Evolutionary conservation across 1,140 invertebrate species (phyloP).

Genomic region (Bombus impatiens): DNA sequence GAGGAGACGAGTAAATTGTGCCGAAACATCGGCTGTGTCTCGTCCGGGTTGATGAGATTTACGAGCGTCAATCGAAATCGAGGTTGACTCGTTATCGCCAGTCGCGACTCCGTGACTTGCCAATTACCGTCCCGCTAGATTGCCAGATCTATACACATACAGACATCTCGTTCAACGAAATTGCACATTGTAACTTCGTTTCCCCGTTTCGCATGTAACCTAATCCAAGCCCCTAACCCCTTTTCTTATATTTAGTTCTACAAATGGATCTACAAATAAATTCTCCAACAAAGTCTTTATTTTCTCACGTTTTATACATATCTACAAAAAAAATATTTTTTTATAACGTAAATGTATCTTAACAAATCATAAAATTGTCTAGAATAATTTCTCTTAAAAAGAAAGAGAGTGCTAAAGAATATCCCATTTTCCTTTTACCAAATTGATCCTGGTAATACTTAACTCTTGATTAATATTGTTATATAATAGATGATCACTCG

Average conservation of each 20-base stretch:
- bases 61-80: conserved; percentile 44
- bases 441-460: too few species aligned
- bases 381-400: too few species aligned
- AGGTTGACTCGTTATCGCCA: conserved; percentile 45
- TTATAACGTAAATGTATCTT: too few species aligned
- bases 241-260: neutral
- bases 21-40: conserved; percentile 34
- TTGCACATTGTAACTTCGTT: conserved; percentile 26
- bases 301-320: too few species aligned
- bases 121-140: conserved; percentile 45
- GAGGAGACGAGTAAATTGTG: conserved; percentile 37
- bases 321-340: too few species aligned
- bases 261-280: neutral
- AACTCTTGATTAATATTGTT: too few species aligned
- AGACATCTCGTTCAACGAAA: conserved; percentile 5
- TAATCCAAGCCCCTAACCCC: too few species aligned
- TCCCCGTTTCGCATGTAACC: neutral
- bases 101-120: conserved; percentile 40
- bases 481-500: too few species aligned
- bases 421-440: too few species aligned
- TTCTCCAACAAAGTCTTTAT: neutral
- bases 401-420: too few species aligned
- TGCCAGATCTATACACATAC: conserved; percentile 10
- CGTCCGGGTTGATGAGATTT: conserved; percentile 41
- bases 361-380: too few species aligned